These are phyloP conservation scores for Apeira syringaria DNA, from an alignment of 2,888 invertebrate species.

Conservation along the genomic window DNA sequence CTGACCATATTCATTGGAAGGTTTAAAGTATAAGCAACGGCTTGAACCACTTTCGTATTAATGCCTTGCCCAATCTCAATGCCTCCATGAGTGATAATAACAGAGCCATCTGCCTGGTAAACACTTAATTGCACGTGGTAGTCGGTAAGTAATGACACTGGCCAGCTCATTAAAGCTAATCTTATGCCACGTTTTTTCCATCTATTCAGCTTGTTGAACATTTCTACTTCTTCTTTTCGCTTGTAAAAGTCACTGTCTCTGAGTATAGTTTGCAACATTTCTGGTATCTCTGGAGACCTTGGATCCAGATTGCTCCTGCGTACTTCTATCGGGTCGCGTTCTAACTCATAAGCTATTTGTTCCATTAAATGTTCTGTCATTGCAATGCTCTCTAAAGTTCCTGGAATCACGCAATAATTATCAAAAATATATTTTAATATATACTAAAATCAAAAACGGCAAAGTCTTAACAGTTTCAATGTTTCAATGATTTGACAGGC, in stretches of 20 bases:
- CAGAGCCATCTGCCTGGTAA: conserved; percentile 88
- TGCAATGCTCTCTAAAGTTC: conserved; percentile 85
- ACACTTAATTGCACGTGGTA: conserved; percentile 86
- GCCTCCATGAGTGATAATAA: conserved; percentile 88
- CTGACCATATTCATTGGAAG: conserved; percentile 86
- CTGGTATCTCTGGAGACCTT: conserved; percentile 66
- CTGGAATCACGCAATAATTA: conserved; percentile 47
- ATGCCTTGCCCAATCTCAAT: conserved; percentile 93
- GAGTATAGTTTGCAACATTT: conserved; percentile 46
- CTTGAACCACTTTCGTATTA: conserved; percentile 87
- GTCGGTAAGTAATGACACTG: conserved; percentile 74
- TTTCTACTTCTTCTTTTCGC: conserved; percentile 78
- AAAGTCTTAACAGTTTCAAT: too few relatives aligned
- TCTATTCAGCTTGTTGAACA: conserved; percentile 86
- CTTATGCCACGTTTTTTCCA: conserved; percentile 92
- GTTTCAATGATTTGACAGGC: too few relatives aligned
- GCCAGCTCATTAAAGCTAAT: conserved; percentile 88
- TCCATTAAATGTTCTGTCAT: conserved; percentile 87
- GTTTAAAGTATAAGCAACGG: conserved; percentile 85
- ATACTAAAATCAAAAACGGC: too few relatives aligned
- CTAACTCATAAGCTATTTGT: conserved; percentile 81
- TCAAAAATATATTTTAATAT: too few relatives aligned
- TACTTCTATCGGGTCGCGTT: conserved; percentile 83
- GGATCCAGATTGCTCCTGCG: conserved; percentile 54
- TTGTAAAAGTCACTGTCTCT: conserved; percentile 76